Percentiles rank a stretch among this genome's conserved stretches.
These are phyloP conservation scores for Caenorhabditis elegans DNA, from an alignment of 1,140 invertebrate genomes.

Conservation along the genomic window DNA sequence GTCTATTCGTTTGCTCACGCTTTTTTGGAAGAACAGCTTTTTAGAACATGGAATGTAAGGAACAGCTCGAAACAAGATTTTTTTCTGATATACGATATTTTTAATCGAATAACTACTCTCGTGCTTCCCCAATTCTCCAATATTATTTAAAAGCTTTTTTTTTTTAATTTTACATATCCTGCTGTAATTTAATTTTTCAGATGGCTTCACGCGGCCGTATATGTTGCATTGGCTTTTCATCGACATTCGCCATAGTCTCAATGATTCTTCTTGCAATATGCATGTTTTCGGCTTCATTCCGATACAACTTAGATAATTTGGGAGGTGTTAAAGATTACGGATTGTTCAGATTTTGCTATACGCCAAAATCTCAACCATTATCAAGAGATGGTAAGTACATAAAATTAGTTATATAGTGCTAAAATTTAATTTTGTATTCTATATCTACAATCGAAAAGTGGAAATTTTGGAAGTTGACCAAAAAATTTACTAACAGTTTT, in stretches of 20 bases:
- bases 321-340: not conserved
- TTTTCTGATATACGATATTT: too few relatives aligned
- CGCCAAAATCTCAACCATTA: not conserved
- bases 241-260: not conserved
- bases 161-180: not conserved
- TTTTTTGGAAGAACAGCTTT: too few relatives aligned
- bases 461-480: too few relatives aligned
- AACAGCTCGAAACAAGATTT: too few relatives aligned
- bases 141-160: not conserved
- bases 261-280: not conserved
- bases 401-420: too few relatives aligned
- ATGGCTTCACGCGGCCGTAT: not conserved
- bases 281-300: not conserved
- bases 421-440: too few relatives aligned
- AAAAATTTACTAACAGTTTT: too few relatives aligned
- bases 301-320: not conserved
- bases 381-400: not conserved
- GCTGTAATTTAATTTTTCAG: not conserved
- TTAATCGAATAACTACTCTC: too few relatives aligned
- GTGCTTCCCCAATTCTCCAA: too few relatives aligned
- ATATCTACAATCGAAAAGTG: too few relatives aligned
- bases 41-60: too few relatives aligned
- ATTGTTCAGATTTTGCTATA: conserved; percentile 6
- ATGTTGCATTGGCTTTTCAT: not conserved
- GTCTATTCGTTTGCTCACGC: too few relatives aligned